A percentile compares a stretch with the other conserved stretches of the same genome.
phyloP scores from a whole-genome alignment of 2,797 vertebrate species.

The Miichthys miiuy region DNA sequence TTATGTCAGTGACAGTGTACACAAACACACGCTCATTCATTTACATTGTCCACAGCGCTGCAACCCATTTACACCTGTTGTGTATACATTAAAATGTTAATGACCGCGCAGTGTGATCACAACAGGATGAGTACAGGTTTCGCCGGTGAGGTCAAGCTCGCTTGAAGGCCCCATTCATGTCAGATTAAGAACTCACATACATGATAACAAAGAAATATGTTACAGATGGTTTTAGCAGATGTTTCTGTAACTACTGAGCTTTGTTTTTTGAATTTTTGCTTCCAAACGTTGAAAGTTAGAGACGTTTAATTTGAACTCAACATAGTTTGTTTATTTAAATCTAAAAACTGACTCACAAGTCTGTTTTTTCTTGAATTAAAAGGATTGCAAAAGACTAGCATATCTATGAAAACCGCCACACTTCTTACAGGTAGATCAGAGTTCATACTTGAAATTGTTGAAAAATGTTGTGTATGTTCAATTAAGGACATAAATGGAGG shows the following conservation, averaged over 20 bases:
- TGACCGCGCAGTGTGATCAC: constrained; percentile 23
- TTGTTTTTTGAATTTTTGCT: too few species aligned
- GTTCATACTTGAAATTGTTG: neutral
- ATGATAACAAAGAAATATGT: constrained; percentile 5
- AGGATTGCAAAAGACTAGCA: neutral
- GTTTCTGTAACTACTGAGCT: too few species aligned
- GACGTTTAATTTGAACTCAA: neutral
- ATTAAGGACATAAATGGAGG: too few species aligned
- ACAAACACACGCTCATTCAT: constrained; percentile 56
- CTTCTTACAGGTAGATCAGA: neutral
- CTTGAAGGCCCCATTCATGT: neutral
- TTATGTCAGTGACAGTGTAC: constrained; percentile 38
- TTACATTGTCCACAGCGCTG: constrained; percentile 63
- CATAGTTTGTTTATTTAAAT: neutral
- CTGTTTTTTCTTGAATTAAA: neutral
- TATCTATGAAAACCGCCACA: neutral
- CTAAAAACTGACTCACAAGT: neutral
- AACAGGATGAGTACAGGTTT: neutral
- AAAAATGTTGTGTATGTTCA: neutral
- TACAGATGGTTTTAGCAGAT: neutral
- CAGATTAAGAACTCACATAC: neutral
- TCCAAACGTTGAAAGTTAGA: neutral
- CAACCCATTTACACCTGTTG: constrained; percentile 53
- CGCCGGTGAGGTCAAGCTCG: constrained; percentile 27
- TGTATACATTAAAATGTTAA: constrained; percentile 61